Conservation (phyloP, 2,113 vertebrate genomes). For the western clawed frog (Xenopus tropicalis) region DNA sequence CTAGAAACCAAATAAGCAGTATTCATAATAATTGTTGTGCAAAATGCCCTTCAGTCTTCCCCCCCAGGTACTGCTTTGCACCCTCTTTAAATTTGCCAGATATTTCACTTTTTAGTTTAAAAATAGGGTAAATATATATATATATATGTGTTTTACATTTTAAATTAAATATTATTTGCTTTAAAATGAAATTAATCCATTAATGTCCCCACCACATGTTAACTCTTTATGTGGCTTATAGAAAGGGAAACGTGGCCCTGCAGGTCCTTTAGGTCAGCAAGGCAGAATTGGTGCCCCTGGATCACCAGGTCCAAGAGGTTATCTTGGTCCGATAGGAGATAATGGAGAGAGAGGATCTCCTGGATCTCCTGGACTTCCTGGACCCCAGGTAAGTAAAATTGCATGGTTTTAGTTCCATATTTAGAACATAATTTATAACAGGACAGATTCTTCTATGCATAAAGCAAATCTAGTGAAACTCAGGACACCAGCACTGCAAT, state of each 20-base stretch:
- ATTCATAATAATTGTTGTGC: too few species aligned
- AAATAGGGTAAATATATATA: too few species aligned
- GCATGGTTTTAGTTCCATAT: neutral
- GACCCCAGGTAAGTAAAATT: constrained; percentile 59
- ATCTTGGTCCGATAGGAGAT: constrained; percentile 59
- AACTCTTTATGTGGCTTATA: constrained; percentile 41
- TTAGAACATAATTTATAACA: too few species aligned
- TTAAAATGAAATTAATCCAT: neutral
- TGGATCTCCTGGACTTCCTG: constrained; percentile 64
- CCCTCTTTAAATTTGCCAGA: too few species aligned
- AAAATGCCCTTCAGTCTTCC: too few species aligned
- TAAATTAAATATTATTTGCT: neutral
- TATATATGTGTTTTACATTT: too few species aligned
- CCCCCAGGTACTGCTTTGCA: too few species aligned
- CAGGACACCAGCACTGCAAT: too few species aligned
- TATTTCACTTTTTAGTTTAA: too few species aligned
- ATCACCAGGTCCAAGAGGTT: constrained; percentile 65
- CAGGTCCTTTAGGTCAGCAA: constrained; percentile 51
- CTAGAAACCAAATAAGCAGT: too few species aligned
- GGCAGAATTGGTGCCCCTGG: constrained; percentile 64
- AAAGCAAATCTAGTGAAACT: too few species aligned
- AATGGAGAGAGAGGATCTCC: constrained; percentile 57
- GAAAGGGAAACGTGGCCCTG: constrained; percentile 59
- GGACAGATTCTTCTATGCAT: too few species aligned
- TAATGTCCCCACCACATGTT: neutral